These are phyloP conservation scores for Hyposoter dolosus DNA, from an alignment of 2,888 invertebrate genomes.

Conservation along the genomic window DNA sequence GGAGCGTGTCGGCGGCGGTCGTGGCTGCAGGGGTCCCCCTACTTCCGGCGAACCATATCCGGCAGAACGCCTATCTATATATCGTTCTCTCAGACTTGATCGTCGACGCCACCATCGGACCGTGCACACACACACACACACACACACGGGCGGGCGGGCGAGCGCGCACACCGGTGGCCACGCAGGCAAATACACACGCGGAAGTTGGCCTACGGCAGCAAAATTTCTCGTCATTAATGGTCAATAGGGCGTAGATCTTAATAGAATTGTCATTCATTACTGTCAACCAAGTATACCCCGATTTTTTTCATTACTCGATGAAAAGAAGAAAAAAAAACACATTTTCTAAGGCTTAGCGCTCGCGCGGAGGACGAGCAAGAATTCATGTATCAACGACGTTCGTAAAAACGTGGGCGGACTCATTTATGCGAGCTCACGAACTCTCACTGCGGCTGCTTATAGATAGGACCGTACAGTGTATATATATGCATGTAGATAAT, in stretches of 20 bases:
- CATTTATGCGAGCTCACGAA: conserved; percentile 74
- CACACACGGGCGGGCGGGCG: background rate
- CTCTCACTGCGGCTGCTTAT: conserved; percentile 53
- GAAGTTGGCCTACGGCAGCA: background rate
- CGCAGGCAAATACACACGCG: background rate
- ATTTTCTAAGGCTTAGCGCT: conserved; percentile 28
- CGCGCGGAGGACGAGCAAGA: conserved; percentile 35
- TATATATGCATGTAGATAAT: conserved; percentile 25
- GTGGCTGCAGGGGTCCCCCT: conserved; percentile 82
- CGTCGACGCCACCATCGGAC: conserved; percentile 74
- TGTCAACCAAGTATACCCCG: background rate
- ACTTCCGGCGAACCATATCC: conserved; percentile 84
- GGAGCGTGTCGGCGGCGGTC: conserved; percentile 82
- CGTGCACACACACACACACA: conserved; percentile 71
- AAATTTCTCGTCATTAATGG: conserved; percentile 18
- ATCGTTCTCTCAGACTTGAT: conserved; percentile 56
- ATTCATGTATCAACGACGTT: conserved; percentile 55
- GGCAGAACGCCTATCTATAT: conserved; percentile 81
- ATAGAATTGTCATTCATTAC: conserved; percentile 40
- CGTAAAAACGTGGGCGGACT: conserved; percentile 72
- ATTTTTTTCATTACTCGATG: background rate
- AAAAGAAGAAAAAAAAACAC: background rate
- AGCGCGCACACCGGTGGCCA: background rate
- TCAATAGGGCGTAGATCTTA: background rate
- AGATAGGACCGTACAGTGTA: background rate